Conservation (phyloP, 2,113 vertebrate species). For the Sylvietta virens region DNA sequence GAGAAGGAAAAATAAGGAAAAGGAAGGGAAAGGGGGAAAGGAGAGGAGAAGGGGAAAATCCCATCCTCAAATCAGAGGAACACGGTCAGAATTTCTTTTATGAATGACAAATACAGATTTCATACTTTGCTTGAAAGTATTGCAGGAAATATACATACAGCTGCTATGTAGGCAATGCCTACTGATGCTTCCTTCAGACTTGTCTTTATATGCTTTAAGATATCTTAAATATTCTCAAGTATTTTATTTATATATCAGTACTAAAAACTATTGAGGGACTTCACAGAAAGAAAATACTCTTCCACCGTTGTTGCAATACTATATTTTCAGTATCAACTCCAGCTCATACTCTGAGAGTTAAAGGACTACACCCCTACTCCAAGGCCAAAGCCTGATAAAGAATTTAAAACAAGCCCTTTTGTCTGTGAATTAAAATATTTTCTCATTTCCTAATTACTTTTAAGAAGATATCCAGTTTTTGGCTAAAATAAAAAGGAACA, state of each 20-base stretch:
- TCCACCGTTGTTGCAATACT: neutral
- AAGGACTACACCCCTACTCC: neutral
- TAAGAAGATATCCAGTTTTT: neutral
- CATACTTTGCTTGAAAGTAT: neutral
- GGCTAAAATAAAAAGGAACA: neutral
- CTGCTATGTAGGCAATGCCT: neutral
- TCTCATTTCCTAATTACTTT: neutral
- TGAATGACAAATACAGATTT: neutral
- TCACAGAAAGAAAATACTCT: neutral
- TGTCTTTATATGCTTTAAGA: neutral
- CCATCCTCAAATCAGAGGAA: neutral
- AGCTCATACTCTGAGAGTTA: neutral
- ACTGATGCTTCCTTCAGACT: neutral
- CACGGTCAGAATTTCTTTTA: neutral
- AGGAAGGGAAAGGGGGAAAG: neutral
- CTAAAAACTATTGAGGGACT: neutral
- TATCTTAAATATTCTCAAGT: neutral
- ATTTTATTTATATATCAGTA: neutral
- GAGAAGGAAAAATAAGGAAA: neutral
- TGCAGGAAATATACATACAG: neutral
- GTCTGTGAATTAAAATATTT: neutral
- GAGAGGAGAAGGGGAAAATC: neutral
- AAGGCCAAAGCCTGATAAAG: neutral
- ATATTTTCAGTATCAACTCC: neutral
- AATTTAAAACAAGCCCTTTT: neutral